These are phyloP conservation scores for Paramisgurnus dabryanus DNA, from an alignment of 2,113 vertebrate species.

Conservation along the genomic window DNA sequence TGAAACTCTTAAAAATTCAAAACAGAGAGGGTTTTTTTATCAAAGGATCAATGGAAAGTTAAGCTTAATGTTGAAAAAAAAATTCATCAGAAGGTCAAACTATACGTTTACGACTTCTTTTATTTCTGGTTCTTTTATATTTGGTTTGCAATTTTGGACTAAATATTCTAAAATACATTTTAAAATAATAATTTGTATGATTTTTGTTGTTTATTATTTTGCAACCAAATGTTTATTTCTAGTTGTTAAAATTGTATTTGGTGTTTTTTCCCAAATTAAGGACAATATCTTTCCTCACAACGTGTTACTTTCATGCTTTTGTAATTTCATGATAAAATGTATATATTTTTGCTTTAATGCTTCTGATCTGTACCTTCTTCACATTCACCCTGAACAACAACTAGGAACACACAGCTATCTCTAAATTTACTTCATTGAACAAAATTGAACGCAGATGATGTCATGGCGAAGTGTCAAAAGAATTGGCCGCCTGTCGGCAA, in stretches of 20 bases:
- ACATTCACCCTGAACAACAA: background rate
- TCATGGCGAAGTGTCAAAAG: conserved; percentile 23
- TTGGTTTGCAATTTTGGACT: no score
- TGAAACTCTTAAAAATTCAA: background rate
- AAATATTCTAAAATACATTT: no score
- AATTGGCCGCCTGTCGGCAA: background rate
- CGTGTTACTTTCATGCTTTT: no score
- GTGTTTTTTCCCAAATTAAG: no score
- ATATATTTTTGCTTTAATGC: no score
- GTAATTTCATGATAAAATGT: no score
- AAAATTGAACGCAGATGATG: conserved; percentile 5
- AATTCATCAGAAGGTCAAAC: background rate
- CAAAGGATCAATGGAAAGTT: background rate
- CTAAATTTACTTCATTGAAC: background rate
- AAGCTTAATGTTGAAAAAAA: background rate
- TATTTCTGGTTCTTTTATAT: background rate
- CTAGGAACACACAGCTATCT: background rate
- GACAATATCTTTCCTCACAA: no score
- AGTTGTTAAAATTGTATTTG: no score
- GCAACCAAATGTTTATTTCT: no score
- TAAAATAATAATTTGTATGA: no score
- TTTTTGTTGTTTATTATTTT: no score
- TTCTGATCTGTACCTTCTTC: background rate
- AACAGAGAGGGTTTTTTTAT: no score
- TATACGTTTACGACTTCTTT: background rate